Evolutionary conservation across 2,888 invertebrate species (phyloP).

Genomic region (Timema cristinae): DNA sequence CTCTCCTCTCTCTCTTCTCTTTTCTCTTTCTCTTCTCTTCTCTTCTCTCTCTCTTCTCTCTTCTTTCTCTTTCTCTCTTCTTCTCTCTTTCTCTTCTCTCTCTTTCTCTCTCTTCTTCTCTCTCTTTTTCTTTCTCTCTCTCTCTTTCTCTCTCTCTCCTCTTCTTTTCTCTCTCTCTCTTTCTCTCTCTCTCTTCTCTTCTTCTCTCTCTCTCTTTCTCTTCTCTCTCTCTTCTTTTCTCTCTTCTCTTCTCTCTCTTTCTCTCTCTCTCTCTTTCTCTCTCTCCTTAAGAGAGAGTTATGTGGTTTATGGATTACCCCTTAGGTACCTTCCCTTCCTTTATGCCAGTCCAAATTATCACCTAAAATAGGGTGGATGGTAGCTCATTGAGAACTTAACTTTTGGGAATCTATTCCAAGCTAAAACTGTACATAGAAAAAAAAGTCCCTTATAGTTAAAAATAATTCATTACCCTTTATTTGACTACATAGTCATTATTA

Average conservation of each 20-base stretch:
- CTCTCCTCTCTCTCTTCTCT: not conserved
- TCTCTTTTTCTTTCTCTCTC: not conserved
- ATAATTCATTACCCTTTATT: too few relatives aligned
- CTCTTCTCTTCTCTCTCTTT: not conserved
- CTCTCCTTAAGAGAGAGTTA: too few relatives aligned
- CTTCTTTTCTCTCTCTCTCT: not conserved
- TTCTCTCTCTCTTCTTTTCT: not conserved
- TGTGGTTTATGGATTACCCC: too few relatives aligned
- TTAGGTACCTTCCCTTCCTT: too few relatives aligned
- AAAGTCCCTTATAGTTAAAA: too few relatives aligned
- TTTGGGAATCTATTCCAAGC: too few relatives aligned
- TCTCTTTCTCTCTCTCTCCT: constrained; percentile 8
- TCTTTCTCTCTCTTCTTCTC: constrained; percentile 4
- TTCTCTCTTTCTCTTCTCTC: not conserved
- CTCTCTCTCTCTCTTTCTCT: not conserved
- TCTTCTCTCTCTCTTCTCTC: not conserved
- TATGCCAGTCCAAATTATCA: too few relatives aligned
- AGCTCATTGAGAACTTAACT: too few relatives aligned
- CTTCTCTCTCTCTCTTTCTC: not conserved
- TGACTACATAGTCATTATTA: too few relatives aligned
- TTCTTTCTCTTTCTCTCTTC: not conserved
- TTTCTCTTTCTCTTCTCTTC: not conserved
- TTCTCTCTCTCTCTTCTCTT: not conserved
- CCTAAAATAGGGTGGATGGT: too few relatives aligned
- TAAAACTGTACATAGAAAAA: too few relatives aligned